A percentile compares a stretch with the other conserved stretches of the same genome.
Conservation (phyloP, 2,797 vertebrate species). For the Mycteria americana region DNA sequence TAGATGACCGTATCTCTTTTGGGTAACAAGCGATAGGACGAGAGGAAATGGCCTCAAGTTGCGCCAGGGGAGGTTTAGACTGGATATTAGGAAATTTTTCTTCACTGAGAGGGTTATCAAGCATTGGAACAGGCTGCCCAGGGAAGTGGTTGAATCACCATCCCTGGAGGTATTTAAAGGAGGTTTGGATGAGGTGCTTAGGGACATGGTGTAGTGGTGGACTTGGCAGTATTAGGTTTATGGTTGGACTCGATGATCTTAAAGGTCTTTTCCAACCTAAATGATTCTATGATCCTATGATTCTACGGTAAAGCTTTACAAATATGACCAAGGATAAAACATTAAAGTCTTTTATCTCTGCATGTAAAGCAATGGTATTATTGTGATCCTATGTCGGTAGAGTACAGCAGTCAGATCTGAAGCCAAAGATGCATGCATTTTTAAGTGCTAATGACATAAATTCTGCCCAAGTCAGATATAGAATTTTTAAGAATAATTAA, state of each 20-base stretch:
- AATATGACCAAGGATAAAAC: not conserved
- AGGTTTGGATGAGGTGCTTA: not conserved
- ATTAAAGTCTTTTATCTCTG: not conserved
- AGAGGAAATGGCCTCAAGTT: not conserved
- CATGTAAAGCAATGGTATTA: not conserved
- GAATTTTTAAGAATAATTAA: not conserved
- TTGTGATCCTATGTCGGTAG: not conserved
- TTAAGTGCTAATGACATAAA: not conserved
- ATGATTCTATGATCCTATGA: not conserved
- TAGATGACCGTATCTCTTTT: rapidly evolving
- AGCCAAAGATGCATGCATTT: not conserved
- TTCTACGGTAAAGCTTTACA: not conserved
- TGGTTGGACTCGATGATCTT: not conserved
- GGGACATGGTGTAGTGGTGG: not conserved
- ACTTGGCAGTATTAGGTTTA: not conserved
- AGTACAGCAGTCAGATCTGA: not conserved
- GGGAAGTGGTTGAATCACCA: not conserved
- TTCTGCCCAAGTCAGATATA: not conserved
- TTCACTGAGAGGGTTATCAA: not conserved
- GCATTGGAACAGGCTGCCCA: not conserved
- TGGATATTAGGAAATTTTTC: not conserved
- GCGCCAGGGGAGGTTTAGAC: not conserved
- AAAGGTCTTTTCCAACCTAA: not conserved
- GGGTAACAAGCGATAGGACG: not conserved
- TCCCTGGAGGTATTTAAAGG: not conserved